Evolutionary conservation across 1,140 invertebrate genomes (phyloP), one percentile per base, ranked within the genome.

Genomic region (Musca vetustissima): DNA sequence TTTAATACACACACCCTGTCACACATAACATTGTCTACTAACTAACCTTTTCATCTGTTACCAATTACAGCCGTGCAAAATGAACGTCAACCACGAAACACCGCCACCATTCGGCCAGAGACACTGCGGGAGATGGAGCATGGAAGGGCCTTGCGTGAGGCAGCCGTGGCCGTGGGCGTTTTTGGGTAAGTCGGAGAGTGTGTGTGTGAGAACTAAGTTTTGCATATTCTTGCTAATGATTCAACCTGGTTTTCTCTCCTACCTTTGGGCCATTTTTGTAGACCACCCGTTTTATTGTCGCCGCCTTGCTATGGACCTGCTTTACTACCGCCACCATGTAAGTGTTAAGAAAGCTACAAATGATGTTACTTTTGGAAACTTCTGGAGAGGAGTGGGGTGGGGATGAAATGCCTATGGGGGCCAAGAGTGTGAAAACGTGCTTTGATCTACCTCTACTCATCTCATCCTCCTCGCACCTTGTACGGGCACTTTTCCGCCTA

Each of bases 71-170:
- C 98, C 67, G 98, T 99, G 8, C 98, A 99, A 86, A 99, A 99
- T 84, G 98, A 99, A 84, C 86, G 98, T 9, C 98, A 99, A 83
- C 98, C 98, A 0, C 86, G 98, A 65, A 99, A 99, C 86, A 99
- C 97, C 43, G 97, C 98, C n/a, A 99, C 95, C 70, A 97, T 98
- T 76, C 87, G 93, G 83, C 95, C 97, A 1, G 95, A 98, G 83
- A 89, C 93, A 2, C 86, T 97, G 43, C 87, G 94, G 43, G 95
- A 98, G 75, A 94, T 98, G 90, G 95, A 98, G 76, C 93, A 96
- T 73, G 94, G 96, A 73, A 84, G 94, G 48, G 91, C 95, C 0
- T 83, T 96, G 48, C 86, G 95, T 22, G 94, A 97, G 80, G 94
- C 94, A 7, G 96, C 95, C 0, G 95, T 98, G 0, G 95, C 95